Evolutionary conservation across 1,140 invertebrate genomes (phyloP), one percentile per base, ranked within the genome.

Genomic region (Idris sp.): DNA sequence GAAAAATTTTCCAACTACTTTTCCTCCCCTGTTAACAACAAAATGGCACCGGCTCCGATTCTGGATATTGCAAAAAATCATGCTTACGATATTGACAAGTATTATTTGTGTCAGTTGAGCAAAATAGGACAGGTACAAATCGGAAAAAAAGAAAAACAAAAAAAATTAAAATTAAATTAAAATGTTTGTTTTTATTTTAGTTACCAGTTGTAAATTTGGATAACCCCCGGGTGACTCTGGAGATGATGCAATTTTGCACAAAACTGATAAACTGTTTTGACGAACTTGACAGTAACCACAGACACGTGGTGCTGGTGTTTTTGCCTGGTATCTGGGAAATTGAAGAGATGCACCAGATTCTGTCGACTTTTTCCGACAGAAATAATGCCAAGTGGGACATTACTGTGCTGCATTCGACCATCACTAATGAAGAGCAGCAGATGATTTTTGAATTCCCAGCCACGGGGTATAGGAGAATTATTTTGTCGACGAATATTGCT

Each of bases 401-500:
- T n/a, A 87, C 96, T 25, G 93, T 94, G 0, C 86, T 97, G 3
- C 95, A 97, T 84, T 96, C 95, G 1, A 91, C 92, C 0, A 83
- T 97, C 0, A 92, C 94, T 0, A 94, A 91, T 81, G 94, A 96
- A 81, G 95, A 96, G 76, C 89, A 77, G 91, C 95, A 48, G 93
- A 90, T 83, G 81, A 81, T 85, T 73, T 89, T 90, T 71, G 91
- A 91, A 74, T 92, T 91, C 80, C 90, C 92, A 4, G 91, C 91
- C 40, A 83, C 87, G 0, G 93, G 93, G 1, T 89, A 91, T 10
- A 88, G 95, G 18, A 97, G 97, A 89, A 95, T 98, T 19, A 94
- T 98, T 19, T 86, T 98, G 0, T 94, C 95, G 1, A 98, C 97
- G 0, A 97, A 98, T 83, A 95, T 99, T 54, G 96, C 96, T 0